Percentiles rank a stretch among this genome's conserved stretches.
These are phyloP conservation scores for Agrenia bidenticulata DNA, from an alignment of 2,888 invertebrate genomes.

Conservation along the genomic window DNA sequence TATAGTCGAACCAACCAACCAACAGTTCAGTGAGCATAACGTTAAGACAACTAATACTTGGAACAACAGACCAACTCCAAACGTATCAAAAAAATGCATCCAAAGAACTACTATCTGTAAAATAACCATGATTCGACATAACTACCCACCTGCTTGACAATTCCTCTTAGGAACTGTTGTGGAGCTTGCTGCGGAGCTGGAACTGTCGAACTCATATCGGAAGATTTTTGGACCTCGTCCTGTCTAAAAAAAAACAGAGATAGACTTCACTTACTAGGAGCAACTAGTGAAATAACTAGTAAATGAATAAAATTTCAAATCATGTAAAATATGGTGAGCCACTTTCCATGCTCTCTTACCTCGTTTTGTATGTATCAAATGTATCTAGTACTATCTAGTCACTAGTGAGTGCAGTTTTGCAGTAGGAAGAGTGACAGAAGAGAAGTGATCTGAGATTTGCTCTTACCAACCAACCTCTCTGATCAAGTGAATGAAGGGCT, in stretches of 20 bases:
- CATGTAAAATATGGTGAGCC: not conserved
- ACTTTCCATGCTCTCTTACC: not conserved
- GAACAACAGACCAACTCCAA: no score
- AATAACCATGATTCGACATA: not conserved
- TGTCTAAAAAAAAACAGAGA: not conserved
- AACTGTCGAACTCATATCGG: not conserved
- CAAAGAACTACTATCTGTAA: not conserved
- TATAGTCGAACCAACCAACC: no score
- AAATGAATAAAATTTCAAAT: not conserved
- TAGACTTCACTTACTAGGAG: not conserved
- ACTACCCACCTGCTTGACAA: conserved; percentile 65
- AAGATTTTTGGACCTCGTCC: no score
- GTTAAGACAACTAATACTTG: not conserved
- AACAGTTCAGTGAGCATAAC: not conserved
- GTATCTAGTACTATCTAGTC: no score
- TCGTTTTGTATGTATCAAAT: no score
- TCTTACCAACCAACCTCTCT: no score
- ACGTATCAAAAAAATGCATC: not conserved
- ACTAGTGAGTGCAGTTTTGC: no score
- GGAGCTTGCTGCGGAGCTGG: not conserved
- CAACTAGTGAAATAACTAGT: not conserved
- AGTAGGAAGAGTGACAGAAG: no score
- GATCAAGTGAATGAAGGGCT: no score
- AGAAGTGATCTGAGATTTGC: no score
- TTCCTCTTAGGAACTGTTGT: conserved; percentile 58